A percentile compares a stretch with the other conserved stretches of the same genome.
These are phyloP conservation scores for Chaenodraco wilsoni DNA, from an alignment of 2,797 vertebrate species.

Conservation along the genomic window DNA sequence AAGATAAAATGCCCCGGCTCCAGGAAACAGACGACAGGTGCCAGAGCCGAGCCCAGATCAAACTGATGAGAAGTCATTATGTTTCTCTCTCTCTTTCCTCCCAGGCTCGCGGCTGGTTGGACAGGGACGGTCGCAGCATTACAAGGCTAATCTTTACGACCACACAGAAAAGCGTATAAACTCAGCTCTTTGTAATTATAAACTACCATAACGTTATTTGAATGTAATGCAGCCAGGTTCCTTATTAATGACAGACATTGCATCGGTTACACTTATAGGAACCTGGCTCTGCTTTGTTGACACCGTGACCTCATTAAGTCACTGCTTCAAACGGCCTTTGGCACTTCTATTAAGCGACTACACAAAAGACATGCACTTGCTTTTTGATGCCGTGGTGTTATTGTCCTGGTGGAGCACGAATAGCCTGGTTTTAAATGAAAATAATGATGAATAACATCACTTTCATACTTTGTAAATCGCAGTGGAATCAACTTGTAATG, in stretches of 20 bases:
- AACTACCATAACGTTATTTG: neutral
- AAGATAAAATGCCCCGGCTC: slow-evolving; percentile 49
- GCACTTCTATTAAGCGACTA: slow-evolving; percentile 1
- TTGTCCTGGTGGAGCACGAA: neutral
- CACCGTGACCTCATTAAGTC: slow-evolving; percentile 1
- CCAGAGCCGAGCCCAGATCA: slow-evolving; percentile 58
- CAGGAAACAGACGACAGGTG: slow-evolving; percentile 59
- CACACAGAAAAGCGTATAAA: too few relatives aligned
- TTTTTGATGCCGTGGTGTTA: neutral
- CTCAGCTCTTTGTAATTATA: neutral
- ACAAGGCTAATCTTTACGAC: neutral
- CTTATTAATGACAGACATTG: too few relatives aligned
- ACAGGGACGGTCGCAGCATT: neutral
- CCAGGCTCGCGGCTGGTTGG: neutral
- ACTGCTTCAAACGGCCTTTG: neutral
- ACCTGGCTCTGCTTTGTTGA: neutral
- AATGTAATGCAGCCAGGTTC: neutral
- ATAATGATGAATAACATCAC: neutral
- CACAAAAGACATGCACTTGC: neutral
- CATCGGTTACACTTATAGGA: slow-evolving; percentile 8
- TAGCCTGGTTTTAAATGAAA: neutral
- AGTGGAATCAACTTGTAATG: neutral
- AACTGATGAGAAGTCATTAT: slow-evolving; percentile 61
- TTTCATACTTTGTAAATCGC: neutral
- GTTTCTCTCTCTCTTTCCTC: slow-evolving; percentile 11